These are phyloP conservation scores for Rotaria socialis DNA, from an alignment of 2,888 invertebrate species.

Conservation along the genomic window DNA sequence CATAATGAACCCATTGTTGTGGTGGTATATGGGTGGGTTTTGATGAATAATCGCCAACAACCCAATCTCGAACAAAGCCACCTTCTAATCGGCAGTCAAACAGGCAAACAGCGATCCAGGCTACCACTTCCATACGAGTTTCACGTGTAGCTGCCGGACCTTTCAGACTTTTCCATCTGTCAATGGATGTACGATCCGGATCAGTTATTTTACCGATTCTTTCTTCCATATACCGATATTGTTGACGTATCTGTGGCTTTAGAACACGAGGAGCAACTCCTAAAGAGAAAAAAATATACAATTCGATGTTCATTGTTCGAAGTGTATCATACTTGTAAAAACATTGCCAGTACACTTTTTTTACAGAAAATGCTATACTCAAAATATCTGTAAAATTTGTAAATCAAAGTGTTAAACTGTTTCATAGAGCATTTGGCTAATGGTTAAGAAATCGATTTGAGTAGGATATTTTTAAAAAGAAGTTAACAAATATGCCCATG, in stretches of 20 bases:
- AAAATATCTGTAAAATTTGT: too few relatives aligned
- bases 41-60: not conserved
- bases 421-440: too few relatives aligned
- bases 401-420: too few relatives aligned
- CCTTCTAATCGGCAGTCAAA: slow-evolving; percentile 18
- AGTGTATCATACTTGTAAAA: too few relatives aligned
- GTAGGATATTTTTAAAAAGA: too few relatives aligned
- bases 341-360: too few relatives aligned
- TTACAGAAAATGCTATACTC: too few relatives aligned
- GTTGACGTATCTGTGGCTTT: not conserved
- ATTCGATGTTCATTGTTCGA: not conserved
- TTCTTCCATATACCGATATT: not conserved
- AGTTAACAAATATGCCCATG: too few relatives aligned
- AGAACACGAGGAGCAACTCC: not conserved
- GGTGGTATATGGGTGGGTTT: not conserved
- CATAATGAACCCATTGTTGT: not conserved
- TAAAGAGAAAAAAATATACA: not conserved
- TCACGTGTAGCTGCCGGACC: not conserved
- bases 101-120: not conserved
- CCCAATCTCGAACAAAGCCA: slow-evolving; percentile 11
- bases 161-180: slow-evolving; percentile 17
- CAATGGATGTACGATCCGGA: not conserved
- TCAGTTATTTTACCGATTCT: not conserved
- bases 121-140: slow-evolving; percentile 9
- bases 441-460: too few relatives aligned